Base-by-base conservation (phyloP, 1,140 invertebrate species). In the Drosophila carrolli region DNA sequence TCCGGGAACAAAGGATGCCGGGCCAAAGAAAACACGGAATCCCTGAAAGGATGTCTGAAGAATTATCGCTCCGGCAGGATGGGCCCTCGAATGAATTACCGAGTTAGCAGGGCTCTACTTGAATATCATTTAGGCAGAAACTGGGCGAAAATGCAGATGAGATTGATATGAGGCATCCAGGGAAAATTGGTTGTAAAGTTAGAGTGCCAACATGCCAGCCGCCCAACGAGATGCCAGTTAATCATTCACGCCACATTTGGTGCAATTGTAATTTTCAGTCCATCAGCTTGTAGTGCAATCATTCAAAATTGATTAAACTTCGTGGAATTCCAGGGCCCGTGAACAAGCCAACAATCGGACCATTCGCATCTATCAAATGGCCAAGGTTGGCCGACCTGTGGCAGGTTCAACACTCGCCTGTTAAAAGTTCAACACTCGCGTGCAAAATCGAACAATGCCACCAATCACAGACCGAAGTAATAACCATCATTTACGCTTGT, bases 281-380 rank as follows among this genome's bases (percentile, higher is more conserved):
- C 75, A 75, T 51, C 70, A 41, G 51, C 13, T 59, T 37, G 11
- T 16, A 38, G 10, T 19, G 7, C 46, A 68, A 77, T 77, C 65
- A 62, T 61, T 77, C 62, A 77, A 77, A 68, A 70, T 70, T 77
- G 75, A 77, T 77, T 77, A 77, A 77, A 77, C 61, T 70, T 46
- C 23, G n/a, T 14, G 5, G 40, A 29, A 60, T 8, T 51, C 38
- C 19, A 47, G 14, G 23, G 19, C 8, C 11, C 13, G 8, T 23
- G 16, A 47, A 14, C 11, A 38, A 29, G 13, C 10, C 37, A 46
- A 16, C 35, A 27, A 16, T 35, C 16, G 38, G 11, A 29, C 27
- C 41, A 16, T 38, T 5, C 23, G 55, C 40, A 75, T 75, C 62
- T 60, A 76, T 76, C 73, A 76, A 61, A 46, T 41, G 32, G 23